Base-by-base conservation (phyloP, 2,888 invertebrate species). In the Alsophila aescularia region DNA sequence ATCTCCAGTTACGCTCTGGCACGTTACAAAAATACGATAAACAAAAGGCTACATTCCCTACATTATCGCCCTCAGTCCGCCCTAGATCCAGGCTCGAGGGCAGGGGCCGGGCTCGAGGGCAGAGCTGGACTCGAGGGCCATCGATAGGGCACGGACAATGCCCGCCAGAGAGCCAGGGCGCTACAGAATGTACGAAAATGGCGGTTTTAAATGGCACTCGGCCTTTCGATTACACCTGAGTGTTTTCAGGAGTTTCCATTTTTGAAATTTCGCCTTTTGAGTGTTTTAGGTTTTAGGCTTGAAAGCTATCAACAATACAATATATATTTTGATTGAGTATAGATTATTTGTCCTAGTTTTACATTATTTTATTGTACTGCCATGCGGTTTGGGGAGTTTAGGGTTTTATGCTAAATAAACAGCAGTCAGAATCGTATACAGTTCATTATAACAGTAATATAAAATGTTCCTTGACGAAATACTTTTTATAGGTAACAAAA, bases 121-220 rank as follows among this genome's bases (percentile, higher is more conserved):
- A n/a, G 60, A 47, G 62, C 53, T 53, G 59, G 31, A 52, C 52
- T 60, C 50, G 34, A 62, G 62, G 52, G 60, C 58, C 62, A 55
- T 65, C 65, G 65, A 65, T 65, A 62, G 62, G 62, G 62, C 56
- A 52, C 64, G 62, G 62, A 64, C 64, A 62, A 66, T 62, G 56
- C 48, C 43, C 8, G 27, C 31, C 34, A 13, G 15, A 43, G 27
- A 27, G 39, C 36, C 15, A 43, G 27, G 34, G 39, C 15, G 29
- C 31, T 39, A 32, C 15, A 47, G 36, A 45, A 45, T 51, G 41
- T 51, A 54, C 49, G 37, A 49, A 54, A 56, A 56, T 45, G 55
- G 41, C 52, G 52, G 44, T 36, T 61, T 58, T 52, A 55, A 57
- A 57, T 52, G 57, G 43, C 51, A 15, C 57, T 57, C 40, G 39